Evolutionary conservation across 1,140 invertebrate genomes (phyloP).

Genomic region (Eriosoma lanigerum): DNA sequence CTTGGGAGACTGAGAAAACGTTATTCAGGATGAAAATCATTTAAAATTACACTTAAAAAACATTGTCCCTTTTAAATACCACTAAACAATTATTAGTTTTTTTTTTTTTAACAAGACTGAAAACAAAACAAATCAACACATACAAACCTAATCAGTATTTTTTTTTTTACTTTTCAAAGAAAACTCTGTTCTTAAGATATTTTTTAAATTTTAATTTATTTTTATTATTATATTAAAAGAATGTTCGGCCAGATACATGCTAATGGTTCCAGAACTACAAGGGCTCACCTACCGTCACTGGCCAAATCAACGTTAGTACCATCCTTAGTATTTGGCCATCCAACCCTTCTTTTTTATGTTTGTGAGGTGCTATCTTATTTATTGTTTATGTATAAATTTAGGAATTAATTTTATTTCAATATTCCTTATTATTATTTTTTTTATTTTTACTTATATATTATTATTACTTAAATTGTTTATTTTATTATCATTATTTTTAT

Average conservation of each 20-base stretch:
- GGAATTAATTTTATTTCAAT: constrained; percentile 48
- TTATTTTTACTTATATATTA: constrained; percentile 26
- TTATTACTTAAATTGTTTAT: constrained; percentile 41
- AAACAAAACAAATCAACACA: constrained; percentile 28
- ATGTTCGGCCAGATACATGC: constrained; percentile 52
- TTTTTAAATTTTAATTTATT: constrained; percentile 49
- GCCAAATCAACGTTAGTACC: constrained; percentile 52
- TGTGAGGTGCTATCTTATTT: constrained; percentile 50
- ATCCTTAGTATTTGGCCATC: constrained; percentile 50
- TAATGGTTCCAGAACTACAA: constrained; percentile 52
- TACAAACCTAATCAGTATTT: constrained; percentile 46
- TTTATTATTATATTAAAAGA: constrained; percentile 51
- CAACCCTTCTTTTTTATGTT: constrained; percentile 49
- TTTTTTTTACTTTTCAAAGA: constrained; percentile 40
- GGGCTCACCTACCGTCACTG: constrained; percentile 51
- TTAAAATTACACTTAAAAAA: constrained; percentile 19
- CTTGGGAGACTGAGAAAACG: constrained; percentile 31
- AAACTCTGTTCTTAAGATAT: constrained; percentile 37
- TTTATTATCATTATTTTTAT: constrained; percentile 23
- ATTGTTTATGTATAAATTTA: constrained; percentile 50
- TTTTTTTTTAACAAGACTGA: constrained; percentile 45
- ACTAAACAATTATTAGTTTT: constrained; percentile 45
- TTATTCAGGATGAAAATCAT: constrained; percentile 38
- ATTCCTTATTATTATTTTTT: constrained; percentile 49
- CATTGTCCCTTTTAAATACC: constrained; percentile 5